Base-by-base conservation (phyloP, 2,113 vertebrate species). In the Kryptolebias marmoratus region DNA sequence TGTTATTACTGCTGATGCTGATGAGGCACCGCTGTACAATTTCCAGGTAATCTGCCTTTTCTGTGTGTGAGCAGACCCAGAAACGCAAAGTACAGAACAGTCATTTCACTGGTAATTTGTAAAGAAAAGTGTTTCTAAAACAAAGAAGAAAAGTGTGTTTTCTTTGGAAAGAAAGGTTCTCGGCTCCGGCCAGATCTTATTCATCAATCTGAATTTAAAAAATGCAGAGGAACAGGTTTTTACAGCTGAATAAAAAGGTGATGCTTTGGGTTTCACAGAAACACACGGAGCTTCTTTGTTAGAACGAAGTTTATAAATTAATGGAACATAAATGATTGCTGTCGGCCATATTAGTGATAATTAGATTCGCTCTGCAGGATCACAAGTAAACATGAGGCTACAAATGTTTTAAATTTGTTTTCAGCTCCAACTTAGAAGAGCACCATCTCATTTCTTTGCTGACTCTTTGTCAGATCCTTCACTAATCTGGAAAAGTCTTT, bases 111-210 rank as follows among this genome's bases (percentile, higher is more conserved):
- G 59, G 50, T 60, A 16, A 53, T 39, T 65, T 50, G 31, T 49
- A 64, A 75, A 71, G n/a, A 30, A 42, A 62, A 64, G 27, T 2
- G 28, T 72, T 39, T 60, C 32, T 71, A 45, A 59, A 74, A 80
- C 68, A 75, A 84, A 77, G 67, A 80, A 73, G 69, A 49, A 28
- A 74, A 73, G 48, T 31, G 48, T 78, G 78, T 80, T 81, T 80
- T 69, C 18, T 64, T 60, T 71, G 70, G 76, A 68, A 50, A 70
- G 64, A 54, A 55, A 45, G 64, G 31, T 39, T 2, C 8, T 28
- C 36, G 71, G 68, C 58, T 61, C 0, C n/a, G 55, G 50, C 45
- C 0, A 52, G 52, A 67, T 59, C 60, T 61, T 42, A 59, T 54
- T 57, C 53, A 79, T 82, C 70, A 68, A 62, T 27, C 11, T 30